phyloP scores from a whole-genome alignment of 1,140 invertebrate genomes.

The Calliphora vicina region DNA sequence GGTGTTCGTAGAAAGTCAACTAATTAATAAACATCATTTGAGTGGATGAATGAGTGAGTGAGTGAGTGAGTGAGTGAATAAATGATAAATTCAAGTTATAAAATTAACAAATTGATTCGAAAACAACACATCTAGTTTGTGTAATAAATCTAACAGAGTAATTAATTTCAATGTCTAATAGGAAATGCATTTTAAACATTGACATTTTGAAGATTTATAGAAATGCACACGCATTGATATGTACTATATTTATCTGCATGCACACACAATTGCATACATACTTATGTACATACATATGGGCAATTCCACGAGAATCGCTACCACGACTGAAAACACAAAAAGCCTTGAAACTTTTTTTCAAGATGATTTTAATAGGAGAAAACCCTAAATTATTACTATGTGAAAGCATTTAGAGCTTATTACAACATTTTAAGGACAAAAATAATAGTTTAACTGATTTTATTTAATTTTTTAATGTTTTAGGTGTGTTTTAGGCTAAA shows the following conservation, averaged over 20 bases:
- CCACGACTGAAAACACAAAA: too few relatives aligned
- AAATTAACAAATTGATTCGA: slow-evolving; percentile 5
- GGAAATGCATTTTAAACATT: not conserved
- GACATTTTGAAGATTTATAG: not conserved
- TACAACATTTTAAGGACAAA: too few relatives aligned
- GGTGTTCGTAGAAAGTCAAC: not conserved
- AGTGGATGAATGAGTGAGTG: not conserved
- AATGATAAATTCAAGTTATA: not conserved
- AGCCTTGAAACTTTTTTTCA: too few relatives aligned
- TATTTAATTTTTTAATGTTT: too few relatives aligned
- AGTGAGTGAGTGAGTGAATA: not conserved
- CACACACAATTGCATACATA: not conserved
- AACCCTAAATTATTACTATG: too few relatives aligned
- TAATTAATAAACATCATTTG: not conserved
- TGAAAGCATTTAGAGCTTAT: too few relatives aligned
- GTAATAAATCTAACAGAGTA: not conserved
- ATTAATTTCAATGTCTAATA: not conserved
- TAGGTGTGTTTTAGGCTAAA: too few relatives aligned
- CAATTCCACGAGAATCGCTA: too few relatives aligned
- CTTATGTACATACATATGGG: not conserved
- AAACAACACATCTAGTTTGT: not conserved
- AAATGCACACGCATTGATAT: not conserved
- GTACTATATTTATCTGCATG: not conserved
- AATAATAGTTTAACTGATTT: too few relatives aligned
- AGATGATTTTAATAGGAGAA: too few relatives aligned